These are phyloP conservation scores for Stratiolaelaps scimitus DNA, from an alignment of 1,140 invertebrate species.

Conservation along the genomic window DNA sequence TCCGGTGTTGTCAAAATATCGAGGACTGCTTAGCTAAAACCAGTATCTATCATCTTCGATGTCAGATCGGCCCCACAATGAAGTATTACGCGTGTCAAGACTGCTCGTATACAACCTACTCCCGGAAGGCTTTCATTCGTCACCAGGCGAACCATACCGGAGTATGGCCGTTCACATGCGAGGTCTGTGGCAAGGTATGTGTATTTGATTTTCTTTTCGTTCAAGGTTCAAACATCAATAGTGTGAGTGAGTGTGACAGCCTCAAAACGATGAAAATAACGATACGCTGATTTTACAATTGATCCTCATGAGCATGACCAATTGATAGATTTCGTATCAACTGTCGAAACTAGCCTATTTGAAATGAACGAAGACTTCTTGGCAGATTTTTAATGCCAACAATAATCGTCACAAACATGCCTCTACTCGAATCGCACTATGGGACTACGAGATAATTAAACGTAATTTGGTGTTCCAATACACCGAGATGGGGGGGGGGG, in stretches of 20 bases:
- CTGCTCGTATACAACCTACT: slow-evolving; percentile 5
- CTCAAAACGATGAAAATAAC: not conserved
- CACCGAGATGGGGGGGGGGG: too few species aligned
- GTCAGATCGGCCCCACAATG: slow-evolving; percentile 20
- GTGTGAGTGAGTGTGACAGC: too few species aligned
- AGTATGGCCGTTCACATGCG: slow-evolving; percentile 17
- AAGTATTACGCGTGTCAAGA: slow-evolving; percentile 20
- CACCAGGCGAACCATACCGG: slow-evolving; percentile 4
- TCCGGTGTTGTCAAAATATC: too few species aligned
- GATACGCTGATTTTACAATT: not conserved
- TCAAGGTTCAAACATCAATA: not conserved
- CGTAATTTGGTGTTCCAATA: too few species aligned
- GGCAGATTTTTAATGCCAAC: too few species aligned
- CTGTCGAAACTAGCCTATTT: not conserved
- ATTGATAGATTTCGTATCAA: not conserved
- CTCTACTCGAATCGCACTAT: too few species aligned
- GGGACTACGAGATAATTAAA: too few species aligned
- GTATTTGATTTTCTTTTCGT: too few species aligned
- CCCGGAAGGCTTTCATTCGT: slow-evolving; percentile 7
- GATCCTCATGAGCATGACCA: not conserved
- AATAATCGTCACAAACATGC: too few species aligned
- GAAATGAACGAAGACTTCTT: too few species aligned
- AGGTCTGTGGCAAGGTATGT: slow-evolving; percentile 15
- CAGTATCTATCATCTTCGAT: not conserved
- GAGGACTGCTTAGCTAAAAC: too few species aligned